Percentiles rank a stretch among this genome's conserved stretches.
These are phyloP conservation scores for Agrochola lychnidis DNA, from an alignment of 2,888 invertebrate species.

Conservation along the genomic window DNA sequence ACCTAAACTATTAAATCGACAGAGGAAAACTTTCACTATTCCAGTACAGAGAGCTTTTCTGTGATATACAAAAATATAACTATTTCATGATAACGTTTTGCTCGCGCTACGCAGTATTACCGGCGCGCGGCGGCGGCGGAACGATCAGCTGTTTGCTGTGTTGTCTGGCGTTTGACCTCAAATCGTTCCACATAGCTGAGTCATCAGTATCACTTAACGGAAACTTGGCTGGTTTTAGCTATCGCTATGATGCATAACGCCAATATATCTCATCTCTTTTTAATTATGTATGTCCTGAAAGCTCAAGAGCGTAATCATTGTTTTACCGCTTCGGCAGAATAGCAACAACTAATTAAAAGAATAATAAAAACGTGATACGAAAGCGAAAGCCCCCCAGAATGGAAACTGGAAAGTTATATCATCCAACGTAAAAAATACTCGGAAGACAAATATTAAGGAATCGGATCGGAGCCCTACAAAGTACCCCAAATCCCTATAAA, in stretches of 20 bases:
- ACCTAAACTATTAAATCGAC: constrained; percentile 2
- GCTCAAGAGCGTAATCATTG: background rate
- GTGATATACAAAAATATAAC: constrained; percentile 13
- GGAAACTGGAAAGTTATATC: background rate
- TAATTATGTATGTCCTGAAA: constrained; percentile 1
- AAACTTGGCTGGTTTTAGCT: constrained; percentile 10
- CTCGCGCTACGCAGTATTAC: constrained; percentile 6
- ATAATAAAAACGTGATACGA: no score
- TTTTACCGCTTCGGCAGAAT: background rate
- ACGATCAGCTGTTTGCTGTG: constrained; percentile 51
- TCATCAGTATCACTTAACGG: constrained; percentile 42
- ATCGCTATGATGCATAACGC: background rate
- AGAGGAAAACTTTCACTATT: background rate
- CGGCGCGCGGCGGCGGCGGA: background rate
- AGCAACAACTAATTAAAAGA: background rate
- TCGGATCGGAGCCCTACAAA: background rate
- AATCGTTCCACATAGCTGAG: constrained; percentile 37
- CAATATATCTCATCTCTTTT: constrained; percentile 1
- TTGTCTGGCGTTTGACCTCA: constrained; percentile 48
- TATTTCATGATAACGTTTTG: background rate
- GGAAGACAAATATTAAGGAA: background rate
- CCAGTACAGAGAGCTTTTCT: background rate
- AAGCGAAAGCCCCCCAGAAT: background rate
- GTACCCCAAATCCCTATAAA: background rate
- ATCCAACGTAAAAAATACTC: background rate